phyloP scores from a whole-genome alignment of 1,140 invertebrate genomes.

The Lepidurus packardi region DNA sequence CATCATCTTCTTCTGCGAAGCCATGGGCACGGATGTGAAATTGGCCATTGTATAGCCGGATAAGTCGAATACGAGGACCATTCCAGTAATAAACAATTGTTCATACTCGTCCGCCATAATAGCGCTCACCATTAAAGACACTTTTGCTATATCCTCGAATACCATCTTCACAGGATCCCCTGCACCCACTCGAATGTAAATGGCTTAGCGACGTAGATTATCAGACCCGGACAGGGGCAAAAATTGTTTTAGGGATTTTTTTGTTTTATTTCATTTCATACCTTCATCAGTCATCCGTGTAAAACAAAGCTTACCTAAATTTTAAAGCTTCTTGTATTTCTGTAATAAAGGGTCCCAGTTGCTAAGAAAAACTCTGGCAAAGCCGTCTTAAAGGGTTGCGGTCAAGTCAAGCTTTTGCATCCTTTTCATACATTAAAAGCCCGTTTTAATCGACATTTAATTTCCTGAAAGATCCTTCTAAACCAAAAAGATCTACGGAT shows the following conservation, averaged over 20 bases:
- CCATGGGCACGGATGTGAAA: slow-evolving; percentile 10
- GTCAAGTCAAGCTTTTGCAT: slow-evolving; percentile 50
- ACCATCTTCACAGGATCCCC: slow-evolving; percentile 48
- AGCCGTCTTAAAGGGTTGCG: slow-evolving; percentile 45
- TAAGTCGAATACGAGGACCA: slow-evolving; percentile 5
- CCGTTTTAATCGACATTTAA: slow-evolving; percentile 47
- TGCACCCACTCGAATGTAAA: slow-evolving; percentile 54
- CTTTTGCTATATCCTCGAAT: slow-evolving; percentile 44
- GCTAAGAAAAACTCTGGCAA: slow-evolving; percentile 49
- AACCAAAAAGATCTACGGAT: slow-evolving; percentile 52
- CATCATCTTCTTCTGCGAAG: slow-evolving; percentile 9
- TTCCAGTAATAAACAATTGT: slow-evolving; percentile 23
- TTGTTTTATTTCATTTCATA: too few relatives aligned
- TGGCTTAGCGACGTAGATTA: slow-evolving; percentile 65
- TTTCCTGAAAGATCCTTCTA: slow-evolving; percentile 58
- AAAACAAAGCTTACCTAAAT: slow-evolving; percentile 39
- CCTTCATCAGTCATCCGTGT: too few relatives aligned
- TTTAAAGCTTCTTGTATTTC: slow-evolving; percentile 46
- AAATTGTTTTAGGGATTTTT: slow-evolving; percentile 55
- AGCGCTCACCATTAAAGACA: slow-evolving; percentile 47
- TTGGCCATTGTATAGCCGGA: background rate
- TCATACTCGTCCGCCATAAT: slow-evolving; percentile 48
- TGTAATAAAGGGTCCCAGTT: slow-evolving; percentile 44
- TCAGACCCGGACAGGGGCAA: slow-evolving; percentile 70
- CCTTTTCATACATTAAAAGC: slow-evolving; percentile 41